Base-by-base conservation (phyloP, 2,113 vertebrate genomes). In the Oncorhynchus nerka region DNA sequence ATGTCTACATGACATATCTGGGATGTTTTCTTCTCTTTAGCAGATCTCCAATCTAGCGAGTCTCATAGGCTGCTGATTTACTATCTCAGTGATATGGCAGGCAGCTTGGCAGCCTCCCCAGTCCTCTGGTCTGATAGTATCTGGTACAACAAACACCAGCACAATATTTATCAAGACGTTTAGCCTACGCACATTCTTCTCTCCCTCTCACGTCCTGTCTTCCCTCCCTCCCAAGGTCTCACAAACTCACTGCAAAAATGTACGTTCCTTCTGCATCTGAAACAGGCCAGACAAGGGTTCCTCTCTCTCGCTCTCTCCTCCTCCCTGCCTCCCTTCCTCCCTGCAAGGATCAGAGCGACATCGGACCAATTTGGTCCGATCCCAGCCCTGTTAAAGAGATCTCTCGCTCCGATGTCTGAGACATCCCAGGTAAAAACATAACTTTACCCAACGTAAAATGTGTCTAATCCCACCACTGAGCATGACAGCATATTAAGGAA, bases 71-170 rank as follows among this genome's bases (percentile, higher is more conserved):
- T 19, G 20, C 81, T 80, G 83, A 84, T 84, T 85, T 80, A 80
- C 76, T 76, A 82, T 86, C 85, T 80, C 34, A 3, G 9, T 30
- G 62, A 78, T 78, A 71, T 74, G 69, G n/a, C 62, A 45, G 39
- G 22, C 66, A 45, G 32, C 75, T 87, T 90, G 89, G 87, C 87
- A 81, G 84, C 70, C 16, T 55, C 59, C 83, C 83, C 79, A 75
- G 57, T 77, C 64, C 69, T 51, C 79, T 84, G 90, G 91, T 91
- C 79, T 84, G 90, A 92, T 91, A 67, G 71, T 79, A 92, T 93
- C 90, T 86, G 72, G 59, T 59, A 51, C 71, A 75, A 78, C 76
- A 74, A 79, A 89, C 80, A 84, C 57, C 59, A 65, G 73, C 83
- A 74, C 74, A 73, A 76, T 77, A 83, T 88, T 89, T 86, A 77